Conservation (phyloP, 2,888 invertebrate species). For the Clunio marinus region DNA sequence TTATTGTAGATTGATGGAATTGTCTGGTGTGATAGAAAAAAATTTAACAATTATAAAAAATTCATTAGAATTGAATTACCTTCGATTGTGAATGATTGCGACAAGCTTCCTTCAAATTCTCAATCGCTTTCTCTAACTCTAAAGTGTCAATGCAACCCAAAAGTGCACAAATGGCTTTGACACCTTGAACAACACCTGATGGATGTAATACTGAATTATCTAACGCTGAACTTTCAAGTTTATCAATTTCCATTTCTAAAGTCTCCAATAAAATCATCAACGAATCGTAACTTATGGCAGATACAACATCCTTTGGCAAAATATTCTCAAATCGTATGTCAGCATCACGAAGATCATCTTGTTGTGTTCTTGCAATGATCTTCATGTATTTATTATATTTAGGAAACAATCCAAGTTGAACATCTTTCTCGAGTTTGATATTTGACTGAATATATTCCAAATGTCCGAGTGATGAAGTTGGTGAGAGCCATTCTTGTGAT, state of each 20-base stretch:
- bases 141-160: conserved; percentile 85
- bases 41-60: too few species aligned
- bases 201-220: conserved; percentile 59
- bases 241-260: conserved; percentile 74
- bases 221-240: conserved; percentile 63
- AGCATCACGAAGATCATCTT: conserved; percentile 76
- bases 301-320: conserved; percentile 68
- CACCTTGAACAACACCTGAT: conserved; percentile 78
- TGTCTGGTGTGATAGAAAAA: not conserved
- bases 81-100: not conserved
- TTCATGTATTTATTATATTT: conserved; percentile 64
- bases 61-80: conserved; percentile 16
- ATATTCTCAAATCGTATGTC: conserved; percentile 73
- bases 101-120: conserved; percentile 49
- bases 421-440: conserved; percentile 86
- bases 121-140: conserved; percentile 75
- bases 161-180: conserved; percentile 86
- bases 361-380: conserved; percentile 71
- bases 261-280: conserved; percentile 82
- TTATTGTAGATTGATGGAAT: not conserved
- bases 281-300: conserved; percentile 74
- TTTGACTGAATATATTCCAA: conserved; percentile 92
- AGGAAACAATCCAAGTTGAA: conserved; percentile 63
- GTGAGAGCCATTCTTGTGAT: conserved; percentile 80
- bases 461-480: conserved; percentile 80